phyloP scores from a whole-genome alignment of 2,113 vertebrate species.

The Promerops cafer region DNA sequence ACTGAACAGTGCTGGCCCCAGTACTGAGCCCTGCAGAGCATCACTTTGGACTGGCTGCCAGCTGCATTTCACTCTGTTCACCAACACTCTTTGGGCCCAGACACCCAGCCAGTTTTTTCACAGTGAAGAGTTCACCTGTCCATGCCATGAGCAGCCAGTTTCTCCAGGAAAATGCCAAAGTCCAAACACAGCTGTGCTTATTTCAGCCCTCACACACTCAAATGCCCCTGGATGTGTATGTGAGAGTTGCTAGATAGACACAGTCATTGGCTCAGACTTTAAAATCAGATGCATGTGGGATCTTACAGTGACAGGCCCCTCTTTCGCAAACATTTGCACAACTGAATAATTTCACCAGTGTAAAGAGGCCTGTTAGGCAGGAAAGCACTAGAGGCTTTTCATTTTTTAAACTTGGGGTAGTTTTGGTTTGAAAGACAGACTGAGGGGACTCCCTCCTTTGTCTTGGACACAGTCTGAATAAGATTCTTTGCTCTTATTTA shows the following conservation, averaged over 20 bases:
- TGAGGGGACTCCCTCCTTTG: not conserved
- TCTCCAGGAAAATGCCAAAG: not conserved
- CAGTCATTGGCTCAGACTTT: not conserved
- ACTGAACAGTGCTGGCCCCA: not conserved
- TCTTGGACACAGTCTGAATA: not conserved
- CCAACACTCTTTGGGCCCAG: rapidly evolving
- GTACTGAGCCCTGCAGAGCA: not conserved
- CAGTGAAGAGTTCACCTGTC: not conserved
- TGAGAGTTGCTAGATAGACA: not conserved
- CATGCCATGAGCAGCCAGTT: not conserved
- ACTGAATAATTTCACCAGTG: not conserved
- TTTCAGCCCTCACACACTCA: not conserved
- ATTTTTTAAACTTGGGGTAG: not conserved
- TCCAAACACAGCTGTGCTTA: not conserved
- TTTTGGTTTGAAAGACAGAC: not conserved
- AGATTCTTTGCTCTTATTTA: not conserved
- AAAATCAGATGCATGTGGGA: not conserved
- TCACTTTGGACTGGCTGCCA: not conserved
- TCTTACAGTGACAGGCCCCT: not conserved
- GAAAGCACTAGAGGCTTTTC: not conserved
- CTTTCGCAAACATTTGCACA: not conserved
- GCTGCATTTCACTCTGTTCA: not conserved
- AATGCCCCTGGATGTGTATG: not conserved
- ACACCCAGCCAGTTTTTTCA: not conserved
- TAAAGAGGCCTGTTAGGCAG: not conserved